These are phyloP conservation scores for Chymomyza procnemis DNA, from an alignment of 2,888 invertebrate species.

Conservation along the genomic window DNA sequence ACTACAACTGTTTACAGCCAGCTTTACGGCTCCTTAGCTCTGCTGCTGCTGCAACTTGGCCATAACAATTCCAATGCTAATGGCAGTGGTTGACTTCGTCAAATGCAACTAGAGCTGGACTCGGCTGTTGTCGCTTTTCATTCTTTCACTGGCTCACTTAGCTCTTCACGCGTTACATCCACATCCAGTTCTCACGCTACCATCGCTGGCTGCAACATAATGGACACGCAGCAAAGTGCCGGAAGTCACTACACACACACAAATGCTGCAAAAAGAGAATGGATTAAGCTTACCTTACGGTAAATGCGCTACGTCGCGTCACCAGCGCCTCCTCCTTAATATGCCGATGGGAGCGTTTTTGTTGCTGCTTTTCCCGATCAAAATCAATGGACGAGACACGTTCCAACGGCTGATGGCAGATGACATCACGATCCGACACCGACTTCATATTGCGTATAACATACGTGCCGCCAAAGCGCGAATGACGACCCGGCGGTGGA, in stretches of 20 bases:
- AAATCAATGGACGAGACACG: conserved; percentile 89
- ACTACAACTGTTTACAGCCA: background rate
- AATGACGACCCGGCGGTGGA: conserved; percentile 83
- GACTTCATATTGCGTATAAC: conserved; percentile 95
- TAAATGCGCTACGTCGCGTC: conserved; percentile 91
- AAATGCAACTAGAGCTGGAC: background rate
- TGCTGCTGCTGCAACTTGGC: conserved; percentile 35
- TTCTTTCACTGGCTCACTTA: too few species aligned
- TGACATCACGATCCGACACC: conserved; percentile 91
- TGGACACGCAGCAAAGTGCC: conserved; percentile 52
- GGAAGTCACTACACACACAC: conserved; percentile 55
- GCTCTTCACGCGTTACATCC: background rate
- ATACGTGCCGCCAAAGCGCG: conserved; percentile 96
- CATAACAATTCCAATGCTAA: conserved; percentile 67
- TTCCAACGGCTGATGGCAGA: conserved; percentile 91
- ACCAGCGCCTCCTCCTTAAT: conserved; percentile 83
- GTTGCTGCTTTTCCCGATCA: conserved; percentile 85
- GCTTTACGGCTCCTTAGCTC: background rate
- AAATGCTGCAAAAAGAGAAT: conserved; percentile 39
- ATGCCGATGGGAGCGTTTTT: conserved; percentile 86
- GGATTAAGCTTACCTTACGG: conserved; percentile 82
- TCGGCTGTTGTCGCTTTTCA: background rate
- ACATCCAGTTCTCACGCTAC: background rate
- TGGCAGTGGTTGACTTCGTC: conserved; percentile 30
- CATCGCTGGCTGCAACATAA: conserved; percentile 40